Evolutionary conservation across 2,797 vertebrate species (phyloP), one percentile per base, ranked within the genome.

Genomic region (Rhinogobio ventralis): DNA sequence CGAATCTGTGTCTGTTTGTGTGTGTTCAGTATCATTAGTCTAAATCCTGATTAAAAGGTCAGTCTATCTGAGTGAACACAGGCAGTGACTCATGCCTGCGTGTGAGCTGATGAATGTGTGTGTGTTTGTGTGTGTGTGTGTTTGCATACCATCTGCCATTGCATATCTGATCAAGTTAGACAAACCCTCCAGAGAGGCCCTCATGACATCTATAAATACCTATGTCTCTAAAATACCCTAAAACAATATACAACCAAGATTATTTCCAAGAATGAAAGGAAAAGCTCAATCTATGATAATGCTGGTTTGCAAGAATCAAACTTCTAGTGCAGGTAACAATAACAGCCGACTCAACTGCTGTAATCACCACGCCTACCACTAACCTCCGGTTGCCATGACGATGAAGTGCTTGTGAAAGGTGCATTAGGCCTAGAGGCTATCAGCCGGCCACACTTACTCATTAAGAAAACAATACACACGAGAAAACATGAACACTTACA

Each of bases 271-370:
- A 74, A 2, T 51, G 15, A 25, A 25, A 10, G 28, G 17, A 5
- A 45, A 62, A 77, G 36, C 30, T 71, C 60, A 20, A 72, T 81
- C 39, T 66, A 6, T 10, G 19, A 78, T 30, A 46, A 62, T 14
- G n/a, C n/a, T n/a, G n/a, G n/a, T n/a, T n/a, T n/a, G n/a, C 5
- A 4, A 76, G 33, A 33, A 76, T n/a, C 17, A 64, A 78, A 86
- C 73, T 74, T 86, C 85, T 73, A 53, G 73, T 82, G 76, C 36
- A 75, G 8, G 88, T 87, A 86, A 86, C 88, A 82, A 74, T 64
- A 71, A 53, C 67, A 77, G 87, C 81, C 9, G 17, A 66, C 60
- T 81, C 30, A 30, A 81, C 45, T 14, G n/a, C 51, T 46, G 76
- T 46, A 83, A 76, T 77, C 15, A 28, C 51, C 82, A 86, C 39